Percentiles rank a stretch among this genome's conserved stretches.
Conservation (phyloP, 2,113 vertebrate genomes). For the Microtus pennsylvanicus region DNA sequence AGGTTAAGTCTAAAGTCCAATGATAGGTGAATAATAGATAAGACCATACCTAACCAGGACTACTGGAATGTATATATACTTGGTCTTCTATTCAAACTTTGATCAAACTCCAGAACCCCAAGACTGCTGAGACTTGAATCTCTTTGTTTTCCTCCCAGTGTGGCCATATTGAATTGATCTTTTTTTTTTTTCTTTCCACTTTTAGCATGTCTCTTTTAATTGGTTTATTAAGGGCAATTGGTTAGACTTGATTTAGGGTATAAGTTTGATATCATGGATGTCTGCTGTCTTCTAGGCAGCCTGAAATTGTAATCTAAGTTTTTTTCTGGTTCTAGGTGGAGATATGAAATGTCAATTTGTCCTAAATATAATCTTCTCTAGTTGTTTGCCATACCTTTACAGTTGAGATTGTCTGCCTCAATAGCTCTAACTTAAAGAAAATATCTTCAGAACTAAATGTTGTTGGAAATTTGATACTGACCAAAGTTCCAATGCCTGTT, state of each 20-base stretch:
- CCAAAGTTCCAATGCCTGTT: neutral
- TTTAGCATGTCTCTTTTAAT: neutral
- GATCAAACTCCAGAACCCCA: neutral
- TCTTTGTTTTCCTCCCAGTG: neutral
- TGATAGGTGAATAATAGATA: neutral
- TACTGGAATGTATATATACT: neutral
- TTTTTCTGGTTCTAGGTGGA: neutral
- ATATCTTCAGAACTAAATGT: neutral
- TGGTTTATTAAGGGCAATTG: neutral
- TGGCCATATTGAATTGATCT: neutral
- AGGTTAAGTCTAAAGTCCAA: neutral
- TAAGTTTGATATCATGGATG: neutral
- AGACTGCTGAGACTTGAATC: neutral
- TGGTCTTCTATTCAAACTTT: neutral
- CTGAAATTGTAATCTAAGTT: neutral
- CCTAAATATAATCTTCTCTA: neutral
- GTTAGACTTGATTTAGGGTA: neutral
- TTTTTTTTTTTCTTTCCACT: neutral
- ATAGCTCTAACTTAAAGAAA: neutral
- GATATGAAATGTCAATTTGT: too few species aligned
- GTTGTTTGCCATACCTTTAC: neutral
- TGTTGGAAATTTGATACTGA: neutral
- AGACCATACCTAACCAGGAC: neutral
- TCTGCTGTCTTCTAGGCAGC: neutral
- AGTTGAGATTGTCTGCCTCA: neutral